Evolutionary conservation across 2,797 vertebrate species (phyloP).

Genomic region (Falco rusticolus): DNA sequence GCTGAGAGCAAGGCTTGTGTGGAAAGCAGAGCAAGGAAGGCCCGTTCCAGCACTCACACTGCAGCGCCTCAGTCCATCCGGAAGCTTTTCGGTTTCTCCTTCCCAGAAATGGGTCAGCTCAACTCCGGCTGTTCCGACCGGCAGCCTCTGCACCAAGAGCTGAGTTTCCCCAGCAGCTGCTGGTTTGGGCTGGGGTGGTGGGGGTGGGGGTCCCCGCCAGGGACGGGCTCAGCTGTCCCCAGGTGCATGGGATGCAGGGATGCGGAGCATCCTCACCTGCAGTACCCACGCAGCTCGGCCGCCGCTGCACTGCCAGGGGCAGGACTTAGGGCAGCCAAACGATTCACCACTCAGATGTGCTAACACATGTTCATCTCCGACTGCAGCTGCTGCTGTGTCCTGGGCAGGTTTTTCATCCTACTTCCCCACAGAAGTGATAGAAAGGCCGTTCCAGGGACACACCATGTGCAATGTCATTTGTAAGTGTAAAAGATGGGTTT

Average conservation of each 20-base stretch:
- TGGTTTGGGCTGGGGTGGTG: not conserved
- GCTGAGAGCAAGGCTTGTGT: not conserved
- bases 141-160: not conserved
- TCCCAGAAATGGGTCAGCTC: not conserved
- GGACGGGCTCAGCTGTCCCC: not conserved
- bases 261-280: not conserved
- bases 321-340: not conserved
- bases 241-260: too few species aligned
- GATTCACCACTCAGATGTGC: not conserved
- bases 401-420: not conserved
- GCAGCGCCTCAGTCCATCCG: rapidly evolving
- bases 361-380: not conserved
- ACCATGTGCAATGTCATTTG: rapidly evolving
- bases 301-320: rapidly evolving
- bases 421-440: not conserved
- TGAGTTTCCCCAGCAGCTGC: not conserved
- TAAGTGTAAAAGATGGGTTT: not conserved
- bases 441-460: not conserved
- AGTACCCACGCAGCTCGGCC: not conserved
- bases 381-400: not conserved
- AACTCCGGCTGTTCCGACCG: rapidly evolving
- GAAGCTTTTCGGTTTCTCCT: not conserved
- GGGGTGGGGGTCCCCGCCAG: not conserved
- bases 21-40: not conserved
- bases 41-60: not conserved